phyloP scores from a whole-genome alignment of 2,888 invertebrate genomes.

The Synergus itoensis region DNA sequence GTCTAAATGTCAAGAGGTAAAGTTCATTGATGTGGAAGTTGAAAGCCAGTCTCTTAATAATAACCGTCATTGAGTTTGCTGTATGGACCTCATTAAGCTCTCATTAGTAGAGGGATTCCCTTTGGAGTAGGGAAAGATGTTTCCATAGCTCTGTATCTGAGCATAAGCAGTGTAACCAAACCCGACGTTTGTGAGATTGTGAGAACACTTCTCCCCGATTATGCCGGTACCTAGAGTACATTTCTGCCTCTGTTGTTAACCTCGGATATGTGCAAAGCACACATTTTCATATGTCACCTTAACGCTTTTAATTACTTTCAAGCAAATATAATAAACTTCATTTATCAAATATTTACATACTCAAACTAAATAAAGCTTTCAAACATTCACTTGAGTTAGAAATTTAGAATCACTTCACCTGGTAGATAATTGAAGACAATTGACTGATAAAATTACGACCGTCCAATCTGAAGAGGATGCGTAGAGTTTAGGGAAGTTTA shows the following conservation, averaged over 20 bases:
- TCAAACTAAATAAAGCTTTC: no score
- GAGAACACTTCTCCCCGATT: conserved; percentile 8
- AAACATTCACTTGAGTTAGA: no score
- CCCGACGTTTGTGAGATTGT: conserved; percentile 7
- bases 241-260: conserved; percentile 14
- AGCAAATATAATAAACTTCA: not conserved
- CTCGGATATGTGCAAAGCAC: conserved; percentile 16
- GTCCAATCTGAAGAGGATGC: not conserved
- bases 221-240: conserved; percentile 2
- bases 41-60: conserved; percentile 16
- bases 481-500: conserved; percentile 11
- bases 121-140: conserved; percentile 39
- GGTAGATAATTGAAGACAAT: not conserved
- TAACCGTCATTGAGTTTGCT: conserved; percentile 42
- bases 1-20: not conserved
- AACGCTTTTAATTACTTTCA: not conserved
- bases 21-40: not conserved
- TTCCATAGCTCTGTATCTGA: conserved; percentile 19
- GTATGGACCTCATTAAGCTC: conserved; percentile 56
- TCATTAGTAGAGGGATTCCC: conserved; percentile 53
- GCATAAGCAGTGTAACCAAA: conserved; percentile 38
- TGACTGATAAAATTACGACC: not conserved
- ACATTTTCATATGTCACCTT: not conserved
- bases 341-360: not conserved
- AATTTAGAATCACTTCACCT: not conserved